Evolutionary conservation across 2,113 vertebrate genomes (phyloP).

Genomic region (Pedionomus torquatus): DNA sequence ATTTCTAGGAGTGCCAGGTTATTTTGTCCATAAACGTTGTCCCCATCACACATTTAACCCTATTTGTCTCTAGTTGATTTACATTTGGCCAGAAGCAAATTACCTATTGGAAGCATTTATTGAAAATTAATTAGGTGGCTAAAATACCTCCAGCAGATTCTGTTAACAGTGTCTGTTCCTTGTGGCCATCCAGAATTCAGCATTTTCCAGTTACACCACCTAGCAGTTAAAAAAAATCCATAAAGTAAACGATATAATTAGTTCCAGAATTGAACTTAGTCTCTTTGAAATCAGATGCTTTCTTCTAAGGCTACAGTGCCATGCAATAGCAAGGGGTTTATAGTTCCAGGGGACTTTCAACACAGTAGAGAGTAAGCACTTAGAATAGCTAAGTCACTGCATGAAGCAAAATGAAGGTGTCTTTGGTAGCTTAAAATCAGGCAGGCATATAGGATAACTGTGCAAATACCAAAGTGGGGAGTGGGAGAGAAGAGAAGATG

Average conservation of each 20-base stretch:
- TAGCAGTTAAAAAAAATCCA: constrained; percentile 76
- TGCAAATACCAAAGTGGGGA: neutral
- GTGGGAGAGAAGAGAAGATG: neutral
- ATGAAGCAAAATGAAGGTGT: constrained; percentile 32
- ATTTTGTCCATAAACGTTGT: constrained; percentile 79
- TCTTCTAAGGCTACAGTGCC: constrained; percentile 59
- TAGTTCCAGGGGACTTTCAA: constrained; percentile 64
- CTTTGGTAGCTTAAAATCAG: neutral
- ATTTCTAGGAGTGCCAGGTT: constrained; percentile 76
- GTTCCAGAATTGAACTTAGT: constrained; percentile 77
- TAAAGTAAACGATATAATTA: constrained; percentile 81
- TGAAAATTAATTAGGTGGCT: constrained; percentile 86
- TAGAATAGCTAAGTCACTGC: constrained; percentile 25
- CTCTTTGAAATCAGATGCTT: constrained; percentile 81
- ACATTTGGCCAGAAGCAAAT: constrained; percentile 78
- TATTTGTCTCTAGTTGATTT: constrained; percentile 83
- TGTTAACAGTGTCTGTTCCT: constrained; percentile 67
- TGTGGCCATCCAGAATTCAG: constrained; percentile 62
- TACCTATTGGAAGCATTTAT: constrained; percentile 80
- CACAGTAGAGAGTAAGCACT: constrained; percentile 8
- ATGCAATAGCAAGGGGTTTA: constrained; percentile 65
- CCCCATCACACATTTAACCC: constrained; percentile 78
- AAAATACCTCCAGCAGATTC: constrained; percentile 76
- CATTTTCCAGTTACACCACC: constrained; percentile 80
- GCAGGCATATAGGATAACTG: neutral